Evolutionary conservation across 2,113 vertebrate species (phyloP), one percentile per base, ranked within the genome.

Genomic region (Entelurus aequoreus): DNA sequence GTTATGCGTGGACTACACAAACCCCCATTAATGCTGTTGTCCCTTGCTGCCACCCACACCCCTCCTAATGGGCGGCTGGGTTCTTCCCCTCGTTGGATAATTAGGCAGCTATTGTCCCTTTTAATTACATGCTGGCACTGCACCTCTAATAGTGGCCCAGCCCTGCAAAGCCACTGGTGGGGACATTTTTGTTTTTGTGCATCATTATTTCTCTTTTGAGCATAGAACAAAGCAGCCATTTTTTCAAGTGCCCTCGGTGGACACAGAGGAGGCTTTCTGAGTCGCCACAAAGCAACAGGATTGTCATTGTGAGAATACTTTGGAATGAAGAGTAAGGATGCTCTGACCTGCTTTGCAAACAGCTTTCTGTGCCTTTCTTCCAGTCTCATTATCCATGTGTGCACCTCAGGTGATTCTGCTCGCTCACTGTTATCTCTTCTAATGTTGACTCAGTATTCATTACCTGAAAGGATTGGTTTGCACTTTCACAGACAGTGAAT

Each of bases 71-170:
- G 73, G 76, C 72, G 16, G n/a, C 62, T 0, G 62, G 65, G 65
- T 74, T 84, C 76, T 81, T 84, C 86, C 77, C 80, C 63, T 72
- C 71, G 49, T 76, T 65, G 68, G 87, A 86, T 90, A 88, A 90
- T 89, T 90, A 86, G 90, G 86, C 65, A 87, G 87, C 83, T 88
- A 84, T 88, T 88, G 85, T 89, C 85, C 78, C 68, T 53, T 46
- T 68, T 86, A 88, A 88, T 89, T 87, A 81, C 79, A 69, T 62
- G 71, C 70, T 76, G 78, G 83, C 81, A 75, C 65, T 47, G 79
- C 67, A 71, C 74, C 71, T 73, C 71, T 79, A 70, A 58, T 74
- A 73, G 66, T 70, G 80, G 57, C 75, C 69, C 10, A 78, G 60
- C 74, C 66, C 46, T 50, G 76, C 48, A 4, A 46, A 74, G 77